A percentile compares a stretch with the other conserved stretches of the same genome.
Evolutionary conservation across 2,888 invertebrate species (phyloP).

Genomic region (Euclidia mi): DNA sequence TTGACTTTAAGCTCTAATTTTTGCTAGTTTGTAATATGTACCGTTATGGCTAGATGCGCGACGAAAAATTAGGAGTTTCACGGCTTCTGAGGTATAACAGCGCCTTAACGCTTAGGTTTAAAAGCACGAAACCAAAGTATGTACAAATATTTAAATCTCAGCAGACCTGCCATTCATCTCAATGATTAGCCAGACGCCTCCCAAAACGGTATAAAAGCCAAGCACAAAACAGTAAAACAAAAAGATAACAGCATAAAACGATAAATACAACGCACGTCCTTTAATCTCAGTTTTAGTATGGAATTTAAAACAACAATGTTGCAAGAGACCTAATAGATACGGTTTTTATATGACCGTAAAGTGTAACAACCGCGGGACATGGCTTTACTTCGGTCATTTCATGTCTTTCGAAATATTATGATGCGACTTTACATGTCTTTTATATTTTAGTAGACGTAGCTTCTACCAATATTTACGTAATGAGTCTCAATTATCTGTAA

Average conservation of each 20-base stretch:
- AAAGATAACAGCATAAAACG: slow-evolving; percentile 2
- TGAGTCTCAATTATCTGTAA: too few relatives aligned
- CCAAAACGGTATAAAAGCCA: neutral
- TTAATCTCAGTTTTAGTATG: slow-evolving; percentile 25
- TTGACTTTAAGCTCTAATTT: too few relatives aligned
- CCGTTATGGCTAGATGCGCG: too few relatives aligned
- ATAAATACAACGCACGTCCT: slow-evolving; percentile 13
- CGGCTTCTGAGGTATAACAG: too few relatives aligned
- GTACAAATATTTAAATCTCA: neutral
- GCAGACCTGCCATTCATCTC: neutral
- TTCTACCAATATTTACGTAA: too few relatives aligned
- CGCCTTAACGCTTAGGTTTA: too few relatives aligned
- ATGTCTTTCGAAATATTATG: slow-evolving; percentile 8
- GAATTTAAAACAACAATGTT: slow-evolving; percentile 41
- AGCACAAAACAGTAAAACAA: neutral
- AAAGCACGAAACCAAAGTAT: neutral
- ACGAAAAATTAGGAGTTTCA: too few relatives aligned
- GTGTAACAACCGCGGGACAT: slow-evolving; percentile 9
- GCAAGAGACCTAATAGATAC: slow-evolving; percentile 19
- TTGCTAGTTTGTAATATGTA: too few relatives aligned
- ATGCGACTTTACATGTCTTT: neutral
- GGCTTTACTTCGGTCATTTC: neutral
- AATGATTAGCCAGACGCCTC: neutral
- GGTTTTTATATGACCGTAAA: slow-evolving; percentile 40
- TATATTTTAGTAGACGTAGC: too few relatives aligned